phyloP scores from a whole-genome alignment of 2,113 vertebrate genomes.

The Sturnus vulgaris region DNA sequence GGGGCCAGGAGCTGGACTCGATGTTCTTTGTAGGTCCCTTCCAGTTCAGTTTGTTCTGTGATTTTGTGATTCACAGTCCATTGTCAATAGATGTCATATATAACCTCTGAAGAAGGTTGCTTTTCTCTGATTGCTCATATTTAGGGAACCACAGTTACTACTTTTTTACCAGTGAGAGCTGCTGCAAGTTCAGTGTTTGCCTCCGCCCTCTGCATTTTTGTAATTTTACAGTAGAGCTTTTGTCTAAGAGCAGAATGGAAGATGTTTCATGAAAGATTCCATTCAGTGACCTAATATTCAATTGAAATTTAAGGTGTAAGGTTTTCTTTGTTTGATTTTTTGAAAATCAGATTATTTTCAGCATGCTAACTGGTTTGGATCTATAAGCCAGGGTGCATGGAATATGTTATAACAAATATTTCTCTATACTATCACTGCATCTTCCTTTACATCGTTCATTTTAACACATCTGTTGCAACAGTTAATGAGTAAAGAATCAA shows the following conservation, averaged over 20 bases:
- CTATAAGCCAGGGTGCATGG: accelerated
- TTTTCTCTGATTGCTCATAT: background rate
- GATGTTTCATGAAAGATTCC: background rate
- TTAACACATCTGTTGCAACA: background rate
- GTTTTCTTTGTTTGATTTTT: background rate
- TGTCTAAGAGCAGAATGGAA: background rate
- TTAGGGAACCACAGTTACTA: background rate
- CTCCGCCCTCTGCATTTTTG: background rate
- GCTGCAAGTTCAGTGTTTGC: background rate
- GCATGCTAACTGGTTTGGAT: background rate
- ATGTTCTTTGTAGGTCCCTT: background rate
- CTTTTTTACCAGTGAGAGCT: background rate
- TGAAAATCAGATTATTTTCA: background rate
- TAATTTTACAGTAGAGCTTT: background rate
- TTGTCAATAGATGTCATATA: background rate
- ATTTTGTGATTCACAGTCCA: background rate
- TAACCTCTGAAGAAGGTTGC: background rate
- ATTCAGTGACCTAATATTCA: background rate
- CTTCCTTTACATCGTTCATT: background rate
- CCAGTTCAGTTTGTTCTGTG: background rate
- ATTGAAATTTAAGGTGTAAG: background rate
- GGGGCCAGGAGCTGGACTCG: background rate
- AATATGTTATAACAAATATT: background rate
- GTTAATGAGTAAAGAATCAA: background rate
- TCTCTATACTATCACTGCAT: background rate